phyloP scores from a whole-genome alignment of 2,113 vertebrate species.

The Nerophis ophidion region DNA sequence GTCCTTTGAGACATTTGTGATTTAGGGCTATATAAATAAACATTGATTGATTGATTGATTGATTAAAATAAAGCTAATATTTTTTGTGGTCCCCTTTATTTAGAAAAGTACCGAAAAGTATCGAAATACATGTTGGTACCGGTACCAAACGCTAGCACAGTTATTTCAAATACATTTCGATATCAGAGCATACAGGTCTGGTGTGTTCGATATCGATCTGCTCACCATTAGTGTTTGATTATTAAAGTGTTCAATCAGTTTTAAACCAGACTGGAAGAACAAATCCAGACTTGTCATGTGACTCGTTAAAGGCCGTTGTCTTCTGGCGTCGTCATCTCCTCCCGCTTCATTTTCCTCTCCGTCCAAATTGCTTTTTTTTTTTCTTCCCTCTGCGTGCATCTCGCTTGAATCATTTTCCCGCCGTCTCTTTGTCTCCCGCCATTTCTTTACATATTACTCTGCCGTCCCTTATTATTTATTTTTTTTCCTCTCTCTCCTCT shows the following conservation, averaged over 20 bases:
- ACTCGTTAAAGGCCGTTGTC: conserved; percentile 29
- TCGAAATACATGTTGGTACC: no score
- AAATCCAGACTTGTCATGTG: conserved; percentile 9
- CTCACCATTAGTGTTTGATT: neutral
- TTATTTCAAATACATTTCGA: no score
- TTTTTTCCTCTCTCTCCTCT: neutral
- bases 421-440: conserved; percentile 25
- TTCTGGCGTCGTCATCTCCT: conserved; percentile 18
- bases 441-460: conserved; percentile 20
- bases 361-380: conserved; percentile 16
- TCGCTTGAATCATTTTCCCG: conserved; percentile 21
- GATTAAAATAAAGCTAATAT: no score
- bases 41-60: no score
- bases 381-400: conserved; percentile 20
- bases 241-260: conserved; percentile 15
- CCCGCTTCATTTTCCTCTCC: conserved; percentile 25
- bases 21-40: no score
- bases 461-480: neutral
- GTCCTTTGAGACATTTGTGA: no score
- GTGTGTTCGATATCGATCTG: no score
- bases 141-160: no score
- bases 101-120: no score
- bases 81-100: no score
- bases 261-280: conserved; percentile 6
- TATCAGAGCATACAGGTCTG: no score